Evolutionary conservation across 2,797 vertebrate genomes (phyloP), one percentile per base, ranked within the genome.

Genomic region (Cossypha polioptera): DNA sequence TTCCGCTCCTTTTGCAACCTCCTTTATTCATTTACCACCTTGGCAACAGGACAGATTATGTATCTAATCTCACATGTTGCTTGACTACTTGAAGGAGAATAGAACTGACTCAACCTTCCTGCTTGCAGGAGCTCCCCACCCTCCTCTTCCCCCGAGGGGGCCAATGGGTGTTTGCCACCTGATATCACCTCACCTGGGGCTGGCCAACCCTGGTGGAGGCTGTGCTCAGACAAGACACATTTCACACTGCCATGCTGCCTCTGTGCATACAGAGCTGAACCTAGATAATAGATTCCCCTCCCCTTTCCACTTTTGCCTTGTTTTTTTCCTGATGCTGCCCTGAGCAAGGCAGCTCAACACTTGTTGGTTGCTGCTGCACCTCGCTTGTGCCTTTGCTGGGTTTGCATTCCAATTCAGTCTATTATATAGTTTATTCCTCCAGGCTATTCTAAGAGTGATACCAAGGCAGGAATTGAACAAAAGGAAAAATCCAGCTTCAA

Each of bases 131-230:
- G 48, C 4, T 74, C 79, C 66, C 74, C 68, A 28, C 86, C 95
- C 86, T 87, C 35, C 94, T 58, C 16, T 62, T 75, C 50, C 75
- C 87, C 89, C 0, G 19, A 79, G 90, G 79, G 75, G n/a, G 15
- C 95, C 95, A 97, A 96, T 96, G 90, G 47, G 36, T 72, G 40
- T 50, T 76, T 82, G 85, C 81, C 96, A 4, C 95, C 97, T 81
- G 94, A 97, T 91, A 97, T 98, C 93, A 45, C 96, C 97, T 96
- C 93, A 98, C 67, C 75, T 10, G 20, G 26, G 3, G 17, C 2
- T 58, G 45, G 31, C 98, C 98, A 98, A 97, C 97, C 94, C 1
- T 73, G 5, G 26, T 0, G 0, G 47, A 63, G 36, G 2, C 29
- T 13, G 40, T 84, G 33, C 84, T 97, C 82, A 73, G 93, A 93